A percentile compares a stretch with the other conserved stretches of the same genome.
Conservation (phyloP, 64 coral and sea anemone species). For the Stichodactyla mertensii region DNA sequence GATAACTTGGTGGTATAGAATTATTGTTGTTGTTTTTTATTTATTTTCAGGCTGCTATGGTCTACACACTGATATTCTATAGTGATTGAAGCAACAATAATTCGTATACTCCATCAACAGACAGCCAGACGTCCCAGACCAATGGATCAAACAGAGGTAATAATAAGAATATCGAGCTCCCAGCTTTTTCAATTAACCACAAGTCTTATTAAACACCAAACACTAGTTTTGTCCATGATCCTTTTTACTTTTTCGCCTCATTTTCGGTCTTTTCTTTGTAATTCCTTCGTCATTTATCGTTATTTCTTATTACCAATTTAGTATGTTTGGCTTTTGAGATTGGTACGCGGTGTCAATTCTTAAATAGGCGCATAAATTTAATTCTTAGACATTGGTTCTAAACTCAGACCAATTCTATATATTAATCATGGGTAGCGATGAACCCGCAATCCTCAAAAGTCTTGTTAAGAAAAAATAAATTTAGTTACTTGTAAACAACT, state of each 20-base stretch:
- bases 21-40: neutral
- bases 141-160: slow-evolving; percentile 1
- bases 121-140: neutral
- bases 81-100: neutral
- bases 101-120: neutral
- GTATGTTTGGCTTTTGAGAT: neutral
- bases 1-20: too few relatives aligned
- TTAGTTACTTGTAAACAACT: neutral
- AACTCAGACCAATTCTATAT: neutral
- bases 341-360: neutral
- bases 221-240: neutral
- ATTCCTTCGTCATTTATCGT: neutral
- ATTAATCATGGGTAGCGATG: neutral
- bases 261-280: neutral
- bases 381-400: neutral
- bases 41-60: neutral
- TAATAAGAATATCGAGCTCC: neutral
- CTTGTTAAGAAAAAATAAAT: neutral
- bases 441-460: neutral
- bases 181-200: neutral
- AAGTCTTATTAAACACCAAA: neutral
- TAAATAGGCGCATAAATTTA: neutral
- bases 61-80: neutral
- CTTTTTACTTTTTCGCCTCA: neutral
- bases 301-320: neutral